These are phyloP conservation scores for Parauchenoglanis punctatus DNA, from an alignment of 2,797 vertebrate species.

Conservation along the genomic window DNA sequence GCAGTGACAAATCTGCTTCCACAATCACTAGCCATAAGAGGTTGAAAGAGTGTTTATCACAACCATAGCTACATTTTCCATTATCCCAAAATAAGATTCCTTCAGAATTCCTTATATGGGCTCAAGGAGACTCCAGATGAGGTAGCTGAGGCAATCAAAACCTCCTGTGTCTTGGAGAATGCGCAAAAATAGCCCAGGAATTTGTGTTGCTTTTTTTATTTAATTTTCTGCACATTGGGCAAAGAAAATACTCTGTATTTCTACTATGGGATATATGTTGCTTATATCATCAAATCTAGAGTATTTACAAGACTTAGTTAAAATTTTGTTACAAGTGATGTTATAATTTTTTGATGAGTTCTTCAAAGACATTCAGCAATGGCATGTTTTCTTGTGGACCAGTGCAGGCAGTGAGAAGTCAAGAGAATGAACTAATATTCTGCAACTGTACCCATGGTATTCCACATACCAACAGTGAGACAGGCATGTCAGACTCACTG, in stretches of 20 bases:
- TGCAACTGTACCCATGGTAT: not conserved
- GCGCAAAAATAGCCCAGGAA: constrained; percentile 54
- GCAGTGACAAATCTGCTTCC: constrained; percentile 68
- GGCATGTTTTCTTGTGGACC: not conserved
- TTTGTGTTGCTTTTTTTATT: constrained; percentile 46
- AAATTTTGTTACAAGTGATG: not conserved
- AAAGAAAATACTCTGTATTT: constrained; percentile 44
- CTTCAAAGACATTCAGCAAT: not conserved
- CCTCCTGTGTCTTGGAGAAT: constrained; percentile 63
- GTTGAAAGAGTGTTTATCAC: constrained; percentile 76
- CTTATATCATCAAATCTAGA: constrained; percentile 34
- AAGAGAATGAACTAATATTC: not conserved
- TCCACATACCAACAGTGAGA: not conserved
- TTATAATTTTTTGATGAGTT: not conserved
- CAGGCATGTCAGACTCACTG: not conserved
- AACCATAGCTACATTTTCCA: constrained; percentile 77
- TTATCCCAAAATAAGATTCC: constrained; percentile 77
- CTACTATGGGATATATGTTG: constrained; percentile 21
- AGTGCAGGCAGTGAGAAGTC: not conserved
- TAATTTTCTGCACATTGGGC: not conserved
- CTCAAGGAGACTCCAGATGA: constrained; percentile 74
- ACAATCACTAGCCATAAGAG: constrained; percentile 67
- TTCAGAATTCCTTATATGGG: constrained; percentile 85
- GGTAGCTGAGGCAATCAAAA: constrained; percentile 72
- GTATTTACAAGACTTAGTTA: constrained; percentile 15